These are phyloP conservation scores for Sinosuthora webbiana DNA, from an alignment of 2,113 vertebrate species.

Conservation along the genomic window DNA sequence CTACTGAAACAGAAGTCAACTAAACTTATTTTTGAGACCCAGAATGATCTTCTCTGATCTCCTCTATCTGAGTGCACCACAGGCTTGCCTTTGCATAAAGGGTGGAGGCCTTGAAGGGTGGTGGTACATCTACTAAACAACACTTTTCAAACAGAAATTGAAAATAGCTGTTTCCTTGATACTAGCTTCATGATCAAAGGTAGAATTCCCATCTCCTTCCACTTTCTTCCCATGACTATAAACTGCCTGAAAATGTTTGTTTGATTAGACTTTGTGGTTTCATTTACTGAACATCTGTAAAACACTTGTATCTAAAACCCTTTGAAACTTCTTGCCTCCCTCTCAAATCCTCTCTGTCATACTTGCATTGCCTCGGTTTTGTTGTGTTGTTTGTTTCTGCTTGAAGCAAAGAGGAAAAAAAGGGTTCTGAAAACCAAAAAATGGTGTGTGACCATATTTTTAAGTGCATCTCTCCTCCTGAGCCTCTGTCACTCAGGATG, in stretches of 20 bases:
- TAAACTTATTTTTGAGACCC: not conserved
- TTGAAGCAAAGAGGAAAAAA: not conserved
- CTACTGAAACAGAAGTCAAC: not conserved
- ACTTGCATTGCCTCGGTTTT: not conserved
- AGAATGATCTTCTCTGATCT: not conserved
- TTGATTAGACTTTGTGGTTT: slow-evolving; percentile 50
- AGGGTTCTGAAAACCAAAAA: not conserved
- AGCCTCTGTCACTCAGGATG: not conserved
- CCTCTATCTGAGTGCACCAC: not conserved
- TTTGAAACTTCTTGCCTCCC: slow-evolving; percentile 14
- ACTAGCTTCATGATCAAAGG: slow-evolving; percentile 28
- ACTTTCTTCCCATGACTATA: slow-evolving; percentile 45
- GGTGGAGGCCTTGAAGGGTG: not conserved
- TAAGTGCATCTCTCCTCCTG: not conserved
- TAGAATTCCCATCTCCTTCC: slow-evolving; percentile 16
- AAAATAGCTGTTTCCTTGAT: slow-evolving; percentile 43
- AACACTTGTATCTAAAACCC: slow-evolving; percentile 45
- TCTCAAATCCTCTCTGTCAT: not conserved
- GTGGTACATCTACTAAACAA: not conserved
- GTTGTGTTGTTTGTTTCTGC: not conserved
- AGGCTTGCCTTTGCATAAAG: not conserved
- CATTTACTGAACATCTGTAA: slow-evolving; percentile 50
- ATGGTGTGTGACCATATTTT: not conserved
- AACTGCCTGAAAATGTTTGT: slow-evolving; percentile 42
- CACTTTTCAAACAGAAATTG: slow-evolving; percentile 21